phyloP scores from a whole-genome alignment of 1,140 invertebrate genomes.

The Brachystomella parvula region DNA sequence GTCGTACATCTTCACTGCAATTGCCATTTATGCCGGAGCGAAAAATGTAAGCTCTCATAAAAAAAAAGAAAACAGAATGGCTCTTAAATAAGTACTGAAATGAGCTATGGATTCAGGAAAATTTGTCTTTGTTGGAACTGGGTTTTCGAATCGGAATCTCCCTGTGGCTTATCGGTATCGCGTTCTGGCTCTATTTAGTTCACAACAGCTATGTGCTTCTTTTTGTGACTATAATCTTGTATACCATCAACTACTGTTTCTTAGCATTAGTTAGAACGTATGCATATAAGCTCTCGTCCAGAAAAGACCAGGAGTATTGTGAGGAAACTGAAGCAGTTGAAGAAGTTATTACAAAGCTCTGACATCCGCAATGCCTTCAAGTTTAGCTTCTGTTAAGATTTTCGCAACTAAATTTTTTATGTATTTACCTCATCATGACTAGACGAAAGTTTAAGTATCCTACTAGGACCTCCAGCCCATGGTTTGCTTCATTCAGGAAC shows the following conservation, averaged over 20 bases:
- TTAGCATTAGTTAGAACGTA: neutral
- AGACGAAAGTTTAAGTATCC: conserved; percentile 93
- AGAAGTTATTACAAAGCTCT: neutral
- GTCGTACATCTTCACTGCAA: too few species aligned
- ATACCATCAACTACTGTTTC: conserved; percentile 6
- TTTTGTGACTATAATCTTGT: neutral
- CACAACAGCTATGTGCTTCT: neutral
- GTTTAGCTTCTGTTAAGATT: too few species aligned
- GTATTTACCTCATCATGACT: conserved; percentile 65
- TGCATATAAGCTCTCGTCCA: neutral
- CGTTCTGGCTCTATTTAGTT: conserved; percentile 8
- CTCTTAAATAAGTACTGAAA: neutral
- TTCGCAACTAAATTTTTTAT: conserved; percentile 6
- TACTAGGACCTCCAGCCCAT: conserved; percentile 90
- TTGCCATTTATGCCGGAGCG: too few species aligned
- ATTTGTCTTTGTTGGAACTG: neutral
- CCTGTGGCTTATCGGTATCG: conserved; percentile 21
- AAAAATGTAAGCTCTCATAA: neutral
- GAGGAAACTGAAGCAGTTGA: neutral
- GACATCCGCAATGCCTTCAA: too few species aligned
- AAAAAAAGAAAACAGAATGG: neutral
- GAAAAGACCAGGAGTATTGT: too few species aligned
- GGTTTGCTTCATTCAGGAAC: conserved; percentile 91
- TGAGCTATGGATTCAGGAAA: conserved; percentile 1
- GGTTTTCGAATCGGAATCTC: neutral